Evolutionary conservation across 2,113 vertebrate genomes (phyloP).

Genomic region (Myrmecophaga tridactyla): DNA sequence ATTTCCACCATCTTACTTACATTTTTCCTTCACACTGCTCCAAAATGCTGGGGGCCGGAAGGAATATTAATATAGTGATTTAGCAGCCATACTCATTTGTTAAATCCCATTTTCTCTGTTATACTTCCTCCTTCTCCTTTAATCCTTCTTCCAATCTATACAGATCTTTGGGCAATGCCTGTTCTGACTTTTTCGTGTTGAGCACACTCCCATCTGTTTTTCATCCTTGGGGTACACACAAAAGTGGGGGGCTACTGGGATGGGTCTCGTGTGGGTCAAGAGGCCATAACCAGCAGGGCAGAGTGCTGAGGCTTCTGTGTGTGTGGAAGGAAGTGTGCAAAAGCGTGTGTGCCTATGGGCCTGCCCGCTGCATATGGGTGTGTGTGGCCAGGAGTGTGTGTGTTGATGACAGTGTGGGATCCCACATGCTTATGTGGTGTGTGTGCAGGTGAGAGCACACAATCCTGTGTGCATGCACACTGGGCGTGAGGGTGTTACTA

Average conservation of each 20-base stretch:
- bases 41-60: too few relatives aligned
- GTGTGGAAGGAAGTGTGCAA: background rate
- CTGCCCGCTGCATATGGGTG: fast-evolving
- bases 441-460: background rate
- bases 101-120: too few relatives aligned
- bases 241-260: background rate
- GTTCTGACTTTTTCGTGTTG: too few relatives aligned
- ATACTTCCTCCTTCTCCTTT: too few relatives aligned
- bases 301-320: too few relatives aligned
- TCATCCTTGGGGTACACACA: background rate
- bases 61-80: too few relatives aligned
- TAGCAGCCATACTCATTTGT: too few relatives aligned
- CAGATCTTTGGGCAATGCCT: too few relatives aligned
- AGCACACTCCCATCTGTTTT: background rate
- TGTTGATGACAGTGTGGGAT: background rate
- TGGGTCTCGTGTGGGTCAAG: background rate
- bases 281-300: background rate
- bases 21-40: too few relatives aligned
- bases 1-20: too few relatives aligned
- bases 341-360: background rate
- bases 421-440: background rate
- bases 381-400: background rate
- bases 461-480: background rate
- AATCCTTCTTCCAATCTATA: too few relatives aligned
- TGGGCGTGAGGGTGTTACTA: background rate